phyloP scores from a whole-genome alignment of 2,797 vertebrate species.

The Tenualosa ilisha region DNA sequence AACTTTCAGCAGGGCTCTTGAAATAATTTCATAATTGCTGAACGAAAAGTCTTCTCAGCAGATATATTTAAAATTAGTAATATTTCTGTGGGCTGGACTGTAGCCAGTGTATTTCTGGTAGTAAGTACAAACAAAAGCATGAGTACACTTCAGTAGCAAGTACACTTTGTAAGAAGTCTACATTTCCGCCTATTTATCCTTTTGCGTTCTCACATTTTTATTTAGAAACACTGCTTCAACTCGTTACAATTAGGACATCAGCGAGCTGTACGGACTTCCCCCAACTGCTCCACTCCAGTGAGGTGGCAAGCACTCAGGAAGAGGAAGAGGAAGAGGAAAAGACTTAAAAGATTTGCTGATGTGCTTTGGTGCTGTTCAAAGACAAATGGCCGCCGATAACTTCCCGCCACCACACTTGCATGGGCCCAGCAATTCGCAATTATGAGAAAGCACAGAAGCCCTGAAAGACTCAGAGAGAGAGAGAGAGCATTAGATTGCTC shows the following conservation, averaged over 20 bases:
- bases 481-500: slow-evolving; percentile 26
- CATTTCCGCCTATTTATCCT: neutral
- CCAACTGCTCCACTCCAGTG: slow-evolving; percentile 37
- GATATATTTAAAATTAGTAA: neutral
- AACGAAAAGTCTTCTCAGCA: neutral
- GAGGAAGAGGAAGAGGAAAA: slow-evolving; percentile 78
- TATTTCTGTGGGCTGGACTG: neutral
- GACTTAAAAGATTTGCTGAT: slow-evolving; percentile 76
- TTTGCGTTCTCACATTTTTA: neutral
- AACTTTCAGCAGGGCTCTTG: neutral
- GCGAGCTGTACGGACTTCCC: neutral
- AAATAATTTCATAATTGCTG: neutral
- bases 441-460: slow-evolving; percentile 86
- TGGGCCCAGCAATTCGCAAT: slow-evolving; percentile 84
- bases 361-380: slow-evolving; percentile 74
- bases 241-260: neutral
- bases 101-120: neutral
- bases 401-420: slow-evolving; percentile 83
- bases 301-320: slow-evolving; percentile 75
- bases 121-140: neutral
- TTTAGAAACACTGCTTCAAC: neutral
- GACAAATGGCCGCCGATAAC: slow-evolving; percentile 78
- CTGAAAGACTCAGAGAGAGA: slow-evolving; percentile 46
- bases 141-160: neutral
- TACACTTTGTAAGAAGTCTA: neutral